Conservation (phyloP, 2,797 vertebrate genomes). For the Danionella dracula region DNA sequence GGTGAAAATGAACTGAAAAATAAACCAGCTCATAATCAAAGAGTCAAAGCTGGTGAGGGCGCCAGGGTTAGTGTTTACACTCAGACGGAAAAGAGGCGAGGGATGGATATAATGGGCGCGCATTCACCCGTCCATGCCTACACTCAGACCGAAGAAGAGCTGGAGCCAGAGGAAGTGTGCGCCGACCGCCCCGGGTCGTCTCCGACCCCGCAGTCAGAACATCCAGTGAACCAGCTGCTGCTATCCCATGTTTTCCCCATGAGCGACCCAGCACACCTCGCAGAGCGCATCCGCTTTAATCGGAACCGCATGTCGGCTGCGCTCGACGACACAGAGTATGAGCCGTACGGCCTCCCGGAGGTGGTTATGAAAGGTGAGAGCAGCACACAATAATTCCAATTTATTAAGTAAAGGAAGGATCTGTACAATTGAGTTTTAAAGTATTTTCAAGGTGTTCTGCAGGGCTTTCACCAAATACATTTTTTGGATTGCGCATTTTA, state of each 20-base stretch:
- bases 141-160: conserved; percentile 56
- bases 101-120: neutral
- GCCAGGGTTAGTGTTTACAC: conserved; percentile 42
- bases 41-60: neutral
- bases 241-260: conserved; percentile 67
- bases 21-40: neutral
- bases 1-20: neutral
- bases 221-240: conserved; percentile 40
- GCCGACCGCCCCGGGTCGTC: too few species aligned
- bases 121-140: conserved; percentile 27
- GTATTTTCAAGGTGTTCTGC: too few species aligned
- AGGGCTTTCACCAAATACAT: too few species aligned
- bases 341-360: conserved; percentile 78
- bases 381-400: neutral
- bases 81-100: conserved; percentile 58
- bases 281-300: conserved; percentile 64
- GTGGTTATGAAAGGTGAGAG: conserved; percentile 77
- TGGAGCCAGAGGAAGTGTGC: conserved; percentile 20
- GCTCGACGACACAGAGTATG: conserved; percentile 76
- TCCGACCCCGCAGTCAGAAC: neutral
- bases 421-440: too few species aligned
- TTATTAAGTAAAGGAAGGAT: too few species aligned
- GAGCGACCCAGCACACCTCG: conserved; percentile 66
- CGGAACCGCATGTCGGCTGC: conserved; percentile 72
- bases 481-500: too few species aligned